These are phyloP conservation scores for Hesperophylax magnus DNA, from an alignment of 1,140 invertebrate species.

Conservation along the genomic window DNA sequence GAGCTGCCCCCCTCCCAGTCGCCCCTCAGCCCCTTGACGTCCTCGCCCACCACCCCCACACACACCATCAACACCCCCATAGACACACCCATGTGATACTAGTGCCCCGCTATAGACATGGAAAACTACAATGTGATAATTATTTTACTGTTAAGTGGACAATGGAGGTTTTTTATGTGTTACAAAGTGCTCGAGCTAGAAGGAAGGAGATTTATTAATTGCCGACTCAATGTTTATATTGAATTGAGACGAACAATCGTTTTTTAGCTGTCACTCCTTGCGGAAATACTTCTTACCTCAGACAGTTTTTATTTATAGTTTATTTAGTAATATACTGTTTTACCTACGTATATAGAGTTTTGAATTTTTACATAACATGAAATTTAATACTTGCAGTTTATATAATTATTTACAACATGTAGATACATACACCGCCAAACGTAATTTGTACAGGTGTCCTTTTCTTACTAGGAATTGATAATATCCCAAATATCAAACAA, in stretches of 20 bases:
- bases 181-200: not conserved
- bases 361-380: too few relatives aligned
- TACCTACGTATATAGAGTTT: too few relatives aligned
- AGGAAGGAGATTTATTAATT: not conserved
- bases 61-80: constrained; percentile 53
- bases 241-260: not conserved
- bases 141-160: constrained; percentile 10
- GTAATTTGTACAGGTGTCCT: too few relatives aligned
- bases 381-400: too few relatives aligned
- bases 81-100: constrained; percentile 23
- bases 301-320: too few relatives aligned
- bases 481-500: too few relatives aligned
- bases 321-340: too few relatives aligned
- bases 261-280: too few relatives aligned
- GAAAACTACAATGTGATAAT: constrained; percentile 5
- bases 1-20: not conserved
- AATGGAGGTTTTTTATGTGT: not conserved
- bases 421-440: too few relatives aligned
- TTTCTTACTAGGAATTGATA: too few relatives aligned
- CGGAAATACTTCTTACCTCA: too few relatives aligned
- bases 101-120: not conserved
- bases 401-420: too few relatives aligned
- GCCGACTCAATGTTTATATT: not conserved
- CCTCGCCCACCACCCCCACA: constrained; percentile 49
- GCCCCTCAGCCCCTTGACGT: not conserved